A percentile compares a stretch with the other conserved stretches of the same genome.
phyloP scores from a whole-genome alignment of 2,888 invertebrate genomes.

The Adelphocoris suturalis region DNA sequence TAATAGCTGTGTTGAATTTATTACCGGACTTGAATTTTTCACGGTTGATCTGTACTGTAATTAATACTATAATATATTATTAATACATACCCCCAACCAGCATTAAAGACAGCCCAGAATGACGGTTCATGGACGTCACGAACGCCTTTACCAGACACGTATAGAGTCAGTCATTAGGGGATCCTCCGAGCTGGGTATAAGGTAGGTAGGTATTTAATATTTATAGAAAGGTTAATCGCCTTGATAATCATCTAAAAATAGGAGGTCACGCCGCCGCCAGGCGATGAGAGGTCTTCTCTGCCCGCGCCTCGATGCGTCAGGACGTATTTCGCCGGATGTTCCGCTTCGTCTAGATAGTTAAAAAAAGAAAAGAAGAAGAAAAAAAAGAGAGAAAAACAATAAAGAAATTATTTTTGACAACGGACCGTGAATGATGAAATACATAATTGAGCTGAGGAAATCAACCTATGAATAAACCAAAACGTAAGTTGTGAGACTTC shows the following conservation, averaged over 20 bases:
- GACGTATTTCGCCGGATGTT: constrained; percentile 1
- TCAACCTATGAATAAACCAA: background rate
- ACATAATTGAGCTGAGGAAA: background rate
- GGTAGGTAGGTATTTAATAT: constrained; percentile 58
- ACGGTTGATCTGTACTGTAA: no score
- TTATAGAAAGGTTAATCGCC: constrained; percentile 65
- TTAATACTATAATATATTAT: no score
- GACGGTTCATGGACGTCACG: constrained; percentile 1
- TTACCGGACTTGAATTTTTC: no score
- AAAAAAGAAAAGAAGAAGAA: no score
- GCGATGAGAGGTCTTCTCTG: background rate
- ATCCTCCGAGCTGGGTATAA: background rate
- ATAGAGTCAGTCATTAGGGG: constrained; percentile 48
- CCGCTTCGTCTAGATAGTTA: background rate
- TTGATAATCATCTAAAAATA: constrained; percentile 67
- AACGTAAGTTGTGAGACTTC: no score
- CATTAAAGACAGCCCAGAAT: background rate
- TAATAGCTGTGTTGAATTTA: no score
- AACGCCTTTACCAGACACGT: constrained; percentile 42
- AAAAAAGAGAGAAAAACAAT: no score
- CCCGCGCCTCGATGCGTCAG: background rate
- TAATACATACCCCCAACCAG: background rate
- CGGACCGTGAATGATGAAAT: background rate
- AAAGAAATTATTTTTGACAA: background rate
- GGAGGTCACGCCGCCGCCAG: constrained; percentile 32